Percentiles rank a stretch among this genome's conserved stretches.
phyloP scores from a whole-genome alignment of 2,113 vertebrate species.

The pig (Sus scrofa) region T2T-Sscrofa CM000824.6:183559001-183559500 shows the following conservation, averaged over 20 bases:
- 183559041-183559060: neutral
- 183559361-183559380: neutral
- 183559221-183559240: conserved; percentile 17
- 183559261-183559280: neutral
- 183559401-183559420: conserved; percentile 12
- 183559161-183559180: conserved; percentile 41
- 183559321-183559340: neutral
- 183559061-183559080: neutral
- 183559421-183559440: conserved; percentile 8
- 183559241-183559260: neutral
- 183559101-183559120: neutral
- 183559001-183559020: neutral
- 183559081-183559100: neutral
- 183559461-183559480: neutral
- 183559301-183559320: neutral
- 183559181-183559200: conserved; percentile 38
- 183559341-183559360: neutral
- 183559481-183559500: conserved; percentile 7
- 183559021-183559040: neutral
- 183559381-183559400: conserved; percentile 1
- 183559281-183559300: neutral
- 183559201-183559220: conserved; percentile 33
- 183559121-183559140: conserved; percentile 45
- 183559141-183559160: conserved; percentile 19
- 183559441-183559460: neutral